Conservation (phyloP, 2,797 vertebrate genomes). For the Microcaecilia unicolor region DNA sequence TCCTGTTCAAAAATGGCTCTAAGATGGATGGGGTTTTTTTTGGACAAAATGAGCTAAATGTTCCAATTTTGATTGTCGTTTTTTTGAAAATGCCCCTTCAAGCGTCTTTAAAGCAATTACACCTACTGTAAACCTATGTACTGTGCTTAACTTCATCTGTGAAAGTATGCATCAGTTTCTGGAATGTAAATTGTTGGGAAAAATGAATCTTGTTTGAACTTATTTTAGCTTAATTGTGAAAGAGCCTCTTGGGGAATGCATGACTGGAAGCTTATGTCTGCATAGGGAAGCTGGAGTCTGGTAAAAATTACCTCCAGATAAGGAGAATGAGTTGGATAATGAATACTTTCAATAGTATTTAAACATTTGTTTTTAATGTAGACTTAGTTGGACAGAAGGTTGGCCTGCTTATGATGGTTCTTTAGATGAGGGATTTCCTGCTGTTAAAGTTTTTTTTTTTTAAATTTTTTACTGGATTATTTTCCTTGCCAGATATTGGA, state of each 20-base stretch:
- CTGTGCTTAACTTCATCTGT: slow-evolving; percentile 34
- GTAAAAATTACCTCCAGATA: slow-evolving; percentile 55
- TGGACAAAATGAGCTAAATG: too few relatives aligned
- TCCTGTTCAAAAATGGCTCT: too few relatives aligned
- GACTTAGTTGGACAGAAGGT: slow-evolving; percentile 30
- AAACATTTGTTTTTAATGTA: slow-evolving; percentile 58
- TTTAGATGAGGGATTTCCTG: slow-evolving; percentile 41
- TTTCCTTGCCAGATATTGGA: slow-evolving; percentile 28
- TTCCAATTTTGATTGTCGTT: too few relatives aligned
- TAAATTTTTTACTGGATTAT: slow-evolving; percentile 31
- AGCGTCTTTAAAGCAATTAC: slow-evolving; percentile 19
- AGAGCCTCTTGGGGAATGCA: slow-evolving; percentile 26
- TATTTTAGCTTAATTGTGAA: slow-evolving; percentile 43
- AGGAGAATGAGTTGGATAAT: slow-evolving; percentile 35
- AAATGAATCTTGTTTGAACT: slow-evolving; percentile 44
- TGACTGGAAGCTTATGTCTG: slow-evolving; percentile 39
- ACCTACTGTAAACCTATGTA: slow-evolving; percentile 32
- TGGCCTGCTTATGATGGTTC: slow-evolving; percentile 26
- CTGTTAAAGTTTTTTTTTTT: slow-evolving; percentile 33
- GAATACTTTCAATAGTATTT: slow-evolving; percentile 40
- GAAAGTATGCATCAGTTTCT: slow-evolving; percentile 29
- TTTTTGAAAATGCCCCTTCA: too few relatives aligned
- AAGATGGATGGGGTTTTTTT: too few relatives aligned
- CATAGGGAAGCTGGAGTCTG: slow-evolving; percentile 41
- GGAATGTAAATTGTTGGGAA: slow-evolving; percentile 37